Percentiles rank a stretch among this genome's conserved stretches.
Evolutionary conservation across 2,113 vertebrate genomes (phyloP).

Genomic region (Hippopotamus amphibius): DNA sequence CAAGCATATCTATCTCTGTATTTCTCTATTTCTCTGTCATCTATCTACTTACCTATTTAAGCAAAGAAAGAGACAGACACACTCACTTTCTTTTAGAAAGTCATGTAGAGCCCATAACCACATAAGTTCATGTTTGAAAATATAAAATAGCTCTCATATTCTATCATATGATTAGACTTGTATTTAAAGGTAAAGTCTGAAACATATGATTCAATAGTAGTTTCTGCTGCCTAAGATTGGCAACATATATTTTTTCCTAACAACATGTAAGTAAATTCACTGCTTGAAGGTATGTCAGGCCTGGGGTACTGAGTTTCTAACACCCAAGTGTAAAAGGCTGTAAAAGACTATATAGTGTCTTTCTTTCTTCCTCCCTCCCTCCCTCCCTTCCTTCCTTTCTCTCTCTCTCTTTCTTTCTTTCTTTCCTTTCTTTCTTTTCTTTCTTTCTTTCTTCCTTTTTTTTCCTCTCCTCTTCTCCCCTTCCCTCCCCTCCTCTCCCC

Average conservation of each 20-base stretch:
- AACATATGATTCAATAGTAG: neutral
- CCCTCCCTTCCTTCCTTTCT: neutral
- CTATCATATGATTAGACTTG: conserved; percentile 38
- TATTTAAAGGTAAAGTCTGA: conserved; percentile 7
- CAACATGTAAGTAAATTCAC: neutral
- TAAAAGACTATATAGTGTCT: conserved; percentile 15
- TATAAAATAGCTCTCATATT: neutral
- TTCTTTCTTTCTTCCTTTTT: too few species aligned
- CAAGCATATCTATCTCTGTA: neutral
- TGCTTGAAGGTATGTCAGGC: neutral
- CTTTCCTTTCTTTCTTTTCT: too few species aligned
- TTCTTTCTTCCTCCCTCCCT: neutral
- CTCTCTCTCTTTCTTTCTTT: too few species aligned
- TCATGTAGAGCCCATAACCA: neutral
- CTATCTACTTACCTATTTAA: neutral
- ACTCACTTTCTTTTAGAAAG: conserved; percentile 8
- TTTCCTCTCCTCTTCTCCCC: fast-evolving
- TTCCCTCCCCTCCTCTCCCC: neutral
- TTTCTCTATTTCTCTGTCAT: neutral
- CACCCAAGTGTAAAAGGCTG: neutral
- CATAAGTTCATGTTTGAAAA: conserved; percentile 31
- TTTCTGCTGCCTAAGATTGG: neutral
- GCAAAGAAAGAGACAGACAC: neutral
- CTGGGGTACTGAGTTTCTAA: neutral
- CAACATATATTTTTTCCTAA: conserved; percentile 16